Evolutionary conservation across 2,113 vertebrate genomes (phyloP).

Genomic region (Amazona guildingii): DNA sequence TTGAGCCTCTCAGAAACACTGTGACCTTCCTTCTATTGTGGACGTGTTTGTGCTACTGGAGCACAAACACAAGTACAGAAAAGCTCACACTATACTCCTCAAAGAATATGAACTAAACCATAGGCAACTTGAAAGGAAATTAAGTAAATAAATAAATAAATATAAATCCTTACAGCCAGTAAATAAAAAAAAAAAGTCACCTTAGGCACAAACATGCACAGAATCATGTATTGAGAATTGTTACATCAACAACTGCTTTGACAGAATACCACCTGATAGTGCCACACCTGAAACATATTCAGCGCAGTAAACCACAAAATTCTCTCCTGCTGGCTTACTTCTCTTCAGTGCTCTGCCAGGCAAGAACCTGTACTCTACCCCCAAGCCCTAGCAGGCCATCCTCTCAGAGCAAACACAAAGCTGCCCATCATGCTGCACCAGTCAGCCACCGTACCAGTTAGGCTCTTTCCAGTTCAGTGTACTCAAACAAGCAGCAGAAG

Average conservation of each 20-base stretch:
- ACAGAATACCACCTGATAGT: background rate
- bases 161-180: background rate
- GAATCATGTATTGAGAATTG: background rate
- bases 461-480: background rate
- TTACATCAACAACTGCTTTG: background rate
- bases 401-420: accelerated
- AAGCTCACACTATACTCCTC: background rate
- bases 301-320: background rate
- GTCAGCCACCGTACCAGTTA: background rate
- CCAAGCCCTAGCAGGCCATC: background rate
- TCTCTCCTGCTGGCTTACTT: background rate
- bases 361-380: background rate
- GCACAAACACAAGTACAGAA: background rate
- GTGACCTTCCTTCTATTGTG: background rate
- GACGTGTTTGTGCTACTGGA: background rate
- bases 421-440: background rate
- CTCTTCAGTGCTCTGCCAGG: background rate
- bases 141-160: background rate
- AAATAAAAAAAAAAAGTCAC: background rate
- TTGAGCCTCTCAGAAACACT: background rate
- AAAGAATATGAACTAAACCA: background rate
- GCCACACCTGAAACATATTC: background rate
- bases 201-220: background rate
- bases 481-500: background rate
- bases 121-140: background rate